phyloP scores from a whole-genome alignment of 2,113 vertebrate genomes.

The Xyrauchen texanus region DNA sequence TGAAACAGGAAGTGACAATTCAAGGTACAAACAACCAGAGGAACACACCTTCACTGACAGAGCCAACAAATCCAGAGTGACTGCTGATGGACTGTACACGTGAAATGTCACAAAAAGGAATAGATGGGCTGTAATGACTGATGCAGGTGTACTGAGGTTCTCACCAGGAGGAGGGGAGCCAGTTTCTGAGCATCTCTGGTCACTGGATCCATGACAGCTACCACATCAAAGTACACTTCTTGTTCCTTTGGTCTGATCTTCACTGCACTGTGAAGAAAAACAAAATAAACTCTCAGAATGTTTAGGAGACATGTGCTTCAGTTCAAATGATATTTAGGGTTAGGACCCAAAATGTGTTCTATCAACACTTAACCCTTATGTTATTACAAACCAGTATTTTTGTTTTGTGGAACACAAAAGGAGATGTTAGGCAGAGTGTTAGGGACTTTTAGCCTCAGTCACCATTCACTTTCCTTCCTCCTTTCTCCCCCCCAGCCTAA shows the following conservation, averaged over 20 bases:
- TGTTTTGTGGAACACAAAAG: too few species aligned
- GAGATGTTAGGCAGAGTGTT: too few species aligned
- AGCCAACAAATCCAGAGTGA: constrained; percentile 21
- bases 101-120: constrained; percentile 5
- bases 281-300: background rate
- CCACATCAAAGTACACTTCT: constrained; percentile 92
- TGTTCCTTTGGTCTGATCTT: constrained; percentile 89
- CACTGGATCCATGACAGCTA: constrained; percentile 90
- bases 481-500: too few species aligned
- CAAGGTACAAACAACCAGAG: background rate
- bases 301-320: too few species aligned
- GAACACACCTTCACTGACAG: background rate
- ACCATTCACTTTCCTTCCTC: too few species aligned
- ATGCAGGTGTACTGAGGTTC: constrained; percentile 14
- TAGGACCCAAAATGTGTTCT: too few species aligned
- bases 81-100: constrained; percentile 13
- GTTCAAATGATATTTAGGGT: too few species aligned
- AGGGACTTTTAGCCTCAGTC: too few species aligned
- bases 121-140: background rate
- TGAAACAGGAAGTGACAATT: constrained; percentile 4
- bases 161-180: constrained; percentile 86
- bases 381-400: too few species aligned
- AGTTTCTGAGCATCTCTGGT: constrained; percentile 94
- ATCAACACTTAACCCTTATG: too few species aligned
- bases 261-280: constrained; percentile 80